These are phyloP conservation scores for Stichopus horrens DNA, from an alignment of 53 echinoderm and acorn worm genomes.

Conservation along the genomic window DNA sequence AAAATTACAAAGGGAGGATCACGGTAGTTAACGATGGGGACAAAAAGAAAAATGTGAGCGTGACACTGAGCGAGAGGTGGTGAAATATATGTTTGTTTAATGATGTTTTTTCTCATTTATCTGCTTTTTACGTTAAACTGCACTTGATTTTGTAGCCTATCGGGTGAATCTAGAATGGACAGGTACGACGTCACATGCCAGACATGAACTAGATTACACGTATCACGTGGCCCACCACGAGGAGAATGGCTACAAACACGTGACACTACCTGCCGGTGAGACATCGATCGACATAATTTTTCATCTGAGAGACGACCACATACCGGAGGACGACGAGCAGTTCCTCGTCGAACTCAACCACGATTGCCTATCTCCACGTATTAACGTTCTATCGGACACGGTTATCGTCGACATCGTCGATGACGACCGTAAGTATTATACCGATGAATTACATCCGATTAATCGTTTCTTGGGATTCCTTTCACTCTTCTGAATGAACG, in stretches of 20 bases:
- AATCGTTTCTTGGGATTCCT: no score
- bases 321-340: constrained; percentile 15
- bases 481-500: no score
- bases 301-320: constrained; percentile 14
- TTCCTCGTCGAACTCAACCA: constrained; percentile 9
- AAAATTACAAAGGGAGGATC: no score
- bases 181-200: constrained; percentile 28
- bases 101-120: no score
- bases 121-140: neutral
- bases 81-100: no score
- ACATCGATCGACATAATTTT: constrained; percentile 15
- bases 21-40: no score
- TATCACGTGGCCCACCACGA: neutral
- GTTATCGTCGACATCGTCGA: constrained; percentile 35
- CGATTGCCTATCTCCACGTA: neutral
- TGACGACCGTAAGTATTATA: constrained; percentile 35
- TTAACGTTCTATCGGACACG: constrained; percentile 32
- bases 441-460: no score
- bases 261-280: constrained; percentile 18
- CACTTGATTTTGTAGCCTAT: neutral
- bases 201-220: neutral
- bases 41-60: no score
- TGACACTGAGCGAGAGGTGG: no score
- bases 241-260: constrained; percentile 3
- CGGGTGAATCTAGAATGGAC: constrained; percentile 37